Conservation (phyloP, 2,888 invertebrate genomes). For the Ceramica pisi region DNA sequence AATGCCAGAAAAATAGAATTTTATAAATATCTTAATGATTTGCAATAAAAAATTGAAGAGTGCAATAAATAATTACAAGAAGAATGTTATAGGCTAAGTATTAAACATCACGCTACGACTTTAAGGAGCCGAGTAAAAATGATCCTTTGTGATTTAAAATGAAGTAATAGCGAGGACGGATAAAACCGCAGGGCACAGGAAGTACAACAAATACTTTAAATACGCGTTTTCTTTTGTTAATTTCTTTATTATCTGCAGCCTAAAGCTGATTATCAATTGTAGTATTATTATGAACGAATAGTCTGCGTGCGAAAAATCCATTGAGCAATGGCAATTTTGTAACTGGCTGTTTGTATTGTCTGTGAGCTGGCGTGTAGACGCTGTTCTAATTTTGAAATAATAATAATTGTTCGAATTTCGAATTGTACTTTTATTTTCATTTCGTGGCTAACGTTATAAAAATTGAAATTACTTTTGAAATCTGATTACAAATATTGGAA, state of each 20-base stretch:
- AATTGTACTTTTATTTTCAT: constrained; percentile 53
- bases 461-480: constrained; percentile 40
- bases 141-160: neutral
- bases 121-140: neutral
- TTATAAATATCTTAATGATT: no score
- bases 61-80: no score
- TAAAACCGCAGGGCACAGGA: neutral
- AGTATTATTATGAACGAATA: constrained; percentile 68
- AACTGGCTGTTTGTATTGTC: constrained; percentile 79
- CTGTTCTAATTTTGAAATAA: constrained; percentile 80
- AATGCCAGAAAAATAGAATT: no score
- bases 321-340: constrained; percentile 80
- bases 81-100: neutral
- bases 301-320: constrained; percentile 83
- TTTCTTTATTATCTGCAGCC: constrained; percentile 45
- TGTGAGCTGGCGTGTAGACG: constrained; percentile 69
- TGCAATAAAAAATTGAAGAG: no score
- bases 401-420: constrained; percentile 60
- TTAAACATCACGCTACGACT: neutral
- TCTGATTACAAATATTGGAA: constrained; percentile 24
- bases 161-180: neutral
- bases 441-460: constrained; percentile 22
- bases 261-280: constrained; percentile 66
- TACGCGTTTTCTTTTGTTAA: constrained; percentile 12
- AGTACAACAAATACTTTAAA: constrained; percentile 38